Conservation (phyloP, 1,140 invertebrate genomes). For the Pteromalus puparum region DNA sequence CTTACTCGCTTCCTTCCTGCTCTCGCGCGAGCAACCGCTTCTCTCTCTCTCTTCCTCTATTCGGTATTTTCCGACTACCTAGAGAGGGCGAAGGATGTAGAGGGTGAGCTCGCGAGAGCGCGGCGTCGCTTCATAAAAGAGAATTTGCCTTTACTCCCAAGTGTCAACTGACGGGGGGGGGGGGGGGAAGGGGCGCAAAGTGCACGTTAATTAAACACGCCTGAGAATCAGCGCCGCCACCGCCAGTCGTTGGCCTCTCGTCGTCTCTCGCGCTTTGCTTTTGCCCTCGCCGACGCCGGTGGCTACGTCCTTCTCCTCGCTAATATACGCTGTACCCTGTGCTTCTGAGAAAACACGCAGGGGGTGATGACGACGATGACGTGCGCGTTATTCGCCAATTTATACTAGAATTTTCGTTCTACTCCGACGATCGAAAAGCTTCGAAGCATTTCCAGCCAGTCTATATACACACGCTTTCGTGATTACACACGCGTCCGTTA, state of each 20-base stretch:
- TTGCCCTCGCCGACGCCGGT: neutral
- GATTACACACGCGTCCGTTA: conserved; percentile 62
- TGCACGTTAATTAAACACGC: conserved; percentile 59
- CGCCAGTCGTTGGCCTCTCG: conserved; percentile 2
- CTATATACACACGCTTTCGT: conserved; percentile 29
- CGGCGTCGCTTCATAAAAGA: conserved; percentile 30
- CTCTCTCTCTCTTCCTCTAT: neutral
- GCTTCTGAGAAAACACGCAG: conserved; percentile 17
- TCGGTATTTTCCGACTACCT: conserved; percentile 2
- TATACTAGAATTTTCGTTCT: no score
- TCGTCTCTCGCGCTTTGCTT: neutral
- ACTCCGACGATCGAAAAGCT: no score
- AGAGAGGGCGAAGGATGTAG: neutral
- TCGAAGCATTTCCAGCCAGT: neutral
- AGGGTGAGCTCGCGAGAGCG: conserved; percentile 16
- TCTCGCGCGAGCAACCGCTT: neutral
- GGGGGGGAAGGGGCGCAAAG: no score
- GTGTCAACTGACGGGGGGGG: conserved; percentile 56
- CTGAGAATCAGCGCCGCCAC: conserved; percentile 19
- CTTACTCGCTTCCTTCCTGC: neutral
- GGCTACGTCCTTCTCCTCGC: neutral
- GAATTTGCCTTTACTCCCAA: conserved; percentile 37
- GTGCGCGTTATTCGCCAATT: no score
- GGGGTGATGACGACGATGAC: neutral
- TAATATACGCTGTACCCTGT: neutral